Conservation (phyloP, 2,888 invertebrate genomes). For the Macropis europaea region DNA sequence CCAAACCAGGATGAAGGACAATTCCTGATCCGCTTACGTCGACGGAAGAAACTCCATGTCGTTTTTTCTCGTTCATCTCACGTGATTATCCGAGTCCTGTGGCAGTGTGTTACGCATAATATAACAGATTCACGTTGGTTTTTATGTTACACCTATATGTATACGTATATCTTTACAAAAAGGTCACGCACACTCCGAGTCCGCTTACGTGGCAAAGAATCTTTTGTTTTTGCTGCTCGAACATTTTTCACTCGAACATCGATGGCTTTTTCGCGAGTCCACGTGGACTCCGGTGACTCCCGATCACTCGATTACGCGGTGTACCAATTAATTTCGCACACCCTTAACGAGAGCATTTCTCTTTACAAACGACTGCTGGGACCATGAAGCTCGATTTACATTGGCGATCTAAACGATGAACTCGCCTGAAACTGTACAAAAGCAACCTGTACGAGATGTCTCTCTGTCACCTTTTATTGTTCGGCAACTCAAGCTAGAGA, state of each 20-base stretch:
- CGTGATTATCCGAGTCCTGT: slow-evolving; percentile 55
- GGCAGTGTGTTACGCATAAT: slow-evolving; percentile 68
- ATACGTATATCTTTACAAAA: slow-evolving; percentile 62
- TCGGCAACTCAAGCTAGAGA: too few relatives aligned
- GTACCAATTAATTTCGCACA: not conserved
- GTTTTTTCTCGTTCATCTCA: slow-evolving; percentile 16
- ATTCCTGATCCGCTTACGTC: slow-evolving; percentile 4
- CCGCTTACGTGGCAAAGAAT: slow-evolving; percentile 29
- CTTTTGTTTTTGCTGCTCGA: not conserved
- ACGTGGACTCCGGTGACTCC: not conserved
- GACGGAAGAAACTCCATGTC: slow-evolving; percentile 3
- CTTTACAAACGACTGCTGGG: not conserved
- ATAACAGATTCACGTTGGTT: slow-evolving; percentile 57
- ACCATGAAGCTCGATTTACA: slow-evolving; percentile 10
- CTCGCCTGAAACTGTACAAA: too few relatives aligned
- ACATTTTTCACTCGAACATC: not conserved
- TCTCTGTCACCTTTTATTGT: too few relatives aligned
- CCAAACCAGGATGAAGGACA: slow-evolving; percentile 4
- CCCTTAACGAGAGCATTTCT: not conserved
- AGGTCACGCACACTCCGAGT: slow-evolving; percentile 41
- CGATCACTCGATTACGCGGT: slow-evolving; percentile 1
- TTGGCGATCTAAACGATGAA: not conserved
- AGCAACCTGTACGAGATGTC: too few relatives aligned
- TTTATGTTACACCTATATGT: slow-evolving; percentile 65
- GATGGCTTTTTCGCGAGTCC: not conserved